Evolutionary conservation across 2,797 vertebrate species (phyloP), one percentile per base, ranked within the genome.

Genomic region (Lutjanus campechanus): DNA sequence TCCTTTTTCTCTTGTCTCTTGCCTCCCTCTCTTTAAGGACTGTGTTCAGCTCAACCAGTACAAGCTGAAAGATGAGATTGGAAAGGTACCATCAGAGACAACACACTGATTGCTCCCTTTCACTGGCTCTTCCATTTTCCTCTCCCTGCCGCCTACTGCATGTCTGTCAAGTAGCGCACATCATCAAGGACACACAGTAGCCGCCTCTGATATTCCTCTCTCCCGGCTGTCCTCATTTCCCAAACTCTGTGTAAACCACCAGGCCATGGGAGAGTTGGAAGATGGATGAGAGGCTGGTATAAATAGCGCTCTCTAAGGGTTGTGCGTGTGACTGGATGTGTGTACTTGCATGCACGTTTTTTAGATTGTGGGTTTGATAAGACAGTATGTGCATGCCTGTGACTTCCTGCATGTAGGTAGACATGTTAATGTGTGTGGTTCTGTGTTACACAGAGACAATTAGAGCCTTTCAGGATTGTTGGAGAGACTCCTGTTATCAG

Each of bases 21-120:
- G 10, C 10, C 22, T 69, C 46, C 46, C 36, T 55, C 11, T 65
- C 77, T 41, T 80, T 56, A 90, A 99, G 98, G 98, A 99, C 82
- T 99, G 98, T 1, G 98, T 99, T 83, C 98, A 99, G 89, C 96
- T 99, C 86, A 99, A 99, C 92, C 98, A 99, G 93, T 99, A 99
- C 90, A 99, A 97, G 54, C 95, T 99, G 92, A 99, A 99, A 94
- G 98, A 99, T 6, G 98, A 99, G 93, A 99, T 99, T 1, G 98
- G 98, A 91, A 99, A 99, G 97, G 98, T 99, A 95, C 82, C 79
- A 68, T 83, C 53, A 84, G 78, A 88, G 71, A 81, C 73, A 63
- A 59, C 73, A 83, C 78, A 75, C 83, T 82, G 84, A 91, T 85
- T 90, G 85, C 87, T 88, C 56, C 85, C 71, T 82, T 84, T 89